Evolutionary conservation across 2,113 vertebrate genomes (phyloP).

Genomic region (Ramphastos sulfuratus): DNA sequence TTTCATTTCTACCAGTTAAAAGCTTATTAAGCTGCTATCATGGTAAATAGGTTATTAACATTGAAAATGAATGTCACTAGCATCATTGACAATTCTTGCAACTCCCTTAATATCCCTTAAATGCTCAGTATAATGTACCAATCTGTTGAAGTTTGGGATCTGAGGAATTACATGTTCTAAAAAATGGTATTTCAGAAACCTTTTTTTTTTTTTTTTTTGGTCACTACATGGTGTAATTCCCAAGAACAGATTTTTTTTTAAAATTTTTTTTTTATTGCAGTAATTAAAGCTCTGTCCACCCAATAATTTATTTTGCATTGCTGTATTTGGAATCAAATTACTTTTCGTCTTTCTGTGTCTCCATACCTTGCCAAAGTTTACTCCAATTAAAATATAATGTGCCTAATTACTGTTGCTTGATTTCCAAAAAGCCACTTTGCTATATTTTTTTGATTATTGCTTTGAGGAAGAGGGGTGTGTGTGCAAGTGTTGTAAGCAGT

Average conservation of each 20-base stretch:
- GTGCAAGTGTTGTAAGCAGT: neutral
- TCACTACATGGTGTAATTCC: neutral
- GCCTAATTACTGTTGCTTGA: neutral
- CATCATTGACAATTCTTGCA: slow-evolving; percentile 19
- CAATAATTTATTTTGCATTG: neutral
- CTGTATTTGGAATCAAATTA: slow-evolving; percentile 24
- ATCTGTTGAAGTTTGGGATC: neutral
- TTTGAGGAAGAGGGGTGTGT: too few species aligned
- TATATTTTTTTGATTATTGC: neutral
- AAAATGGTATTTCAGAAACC: neutral
- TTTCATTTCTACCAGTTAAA: slow-evolving; percentile 45
- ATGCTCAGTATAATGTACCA: neutral
- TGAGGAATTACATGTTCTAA: neutral
- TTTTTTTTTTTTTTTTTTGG: neutral
- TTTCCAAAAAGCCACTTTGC: neutral
- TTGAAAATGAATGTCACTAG: slow-evolving; percentile 49
- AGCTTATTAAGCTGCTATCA: slow-evolving; percentile 41
- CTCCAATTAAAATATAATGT: neutral
- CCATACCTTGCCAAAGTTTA: neutral
- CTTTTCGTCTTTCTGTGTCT: neutral
- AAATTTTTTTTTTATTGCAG: neutral
- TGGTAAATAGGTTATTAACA: slow-evolving; percentile 58
- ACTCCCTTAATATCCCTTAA: slow-evolving; percentile 53
- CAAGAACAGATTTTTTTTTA: neutral
- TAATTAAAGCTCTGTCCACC: neutral